Percentiles rank a stretch among this genome's conserved stretches.
These are phyloP conservation scores for Cheirogaleus medius DNA, from an alignment of 2,113 vertebrate species.

Conservation along the genomic window DNA sequence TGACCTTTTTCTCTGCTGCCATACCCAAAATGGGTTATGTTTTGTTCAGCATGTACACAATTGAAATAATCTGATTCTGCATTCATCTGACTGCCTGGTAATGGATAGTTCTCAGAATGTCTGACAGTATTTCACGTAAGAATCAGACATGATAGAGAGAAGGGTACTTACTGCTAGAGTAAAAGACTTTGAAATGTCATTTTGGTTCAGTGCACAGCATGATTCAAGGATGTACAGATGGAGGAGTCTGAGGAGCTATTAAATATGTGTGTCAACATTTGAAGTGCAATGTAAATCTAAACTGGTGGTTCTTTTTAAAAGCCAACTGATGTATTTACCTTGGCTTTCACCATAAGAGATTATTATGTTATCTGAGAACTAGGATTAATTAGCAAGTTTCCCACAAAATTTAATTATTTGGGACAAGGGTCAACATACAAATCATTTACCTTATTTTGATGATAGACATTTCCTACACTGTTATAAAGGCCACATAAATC, in stretches of 20 bases:
- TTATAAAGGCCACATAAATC: not conserved
- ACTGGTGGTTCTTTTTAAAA: not conserved
- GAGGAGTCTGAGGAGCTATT: not conserved
- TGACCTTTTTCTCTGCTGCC: not conserved
- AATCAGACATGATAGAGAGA: not conserved
- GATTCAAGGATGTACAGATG: slow-evolving; percentile 15
- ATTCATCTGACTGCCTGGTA: slow-evolving; percentile 23
- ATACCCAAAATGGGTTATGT: not conserved
- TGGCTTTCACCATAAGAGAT: not conserved
- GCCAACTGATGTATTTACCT: slow-evolving; percentile 3
- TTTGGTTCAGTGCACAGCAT: slow-evolving; percentile 61
- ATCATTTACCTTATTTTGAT: not conserved
- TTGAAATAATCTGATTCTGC: slow-evolving; percentile 35
- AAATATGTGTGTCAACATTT: not conserved
- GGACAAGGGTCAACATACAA: not conserved
- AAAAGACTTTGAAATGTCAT: slow-evolving; percentile 69
- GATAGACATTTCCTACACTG: not conserved
- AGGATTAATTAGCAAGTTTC: slow-evolving; percentile 3
- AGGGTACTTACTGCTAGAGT: slow-evolving; percentile 2
- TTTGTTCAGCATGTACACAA: not conserved
- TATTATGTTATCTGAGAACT: not conserved
- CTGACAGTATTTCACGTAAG: slow-evolving; percentile 55
- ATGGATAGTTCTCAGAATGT: slow-evolving; percentile 45
- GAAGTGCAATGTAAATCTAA: slow-evolving; percentile 23
- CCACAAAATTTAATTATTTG: slow-evolving; percentile 48